Base-by-base conservation (phyloP, 2,888 invertebrate species). In the Tipula unca region DNA sequence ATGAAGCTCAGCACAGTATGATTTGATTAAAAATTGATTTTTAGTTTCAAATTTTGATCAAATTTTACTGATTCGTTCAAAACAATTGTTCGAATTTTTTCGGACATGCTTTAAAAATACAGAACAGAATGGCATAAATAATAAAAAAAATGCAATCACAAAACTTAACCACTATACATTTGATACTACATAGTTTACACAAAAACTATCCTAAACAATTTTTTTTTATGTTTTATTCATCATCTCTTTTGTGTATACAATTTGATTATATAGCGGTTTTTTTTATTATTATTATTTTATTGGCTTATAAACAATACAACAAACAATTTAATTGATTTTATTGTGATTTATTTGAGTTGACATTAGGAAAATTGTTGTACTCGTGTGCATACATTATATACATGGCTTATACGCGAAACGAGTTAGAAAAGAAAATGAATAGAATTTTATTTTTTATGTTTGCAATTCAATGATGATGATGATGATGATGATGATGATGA, bases 311-410 rank as follows among this genome's bases (percentile, higher is more conserved):
- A 69, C 69, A 69, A 69, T 69, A 25, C 25, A 69, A 69, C 69
- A 69, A 69, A 69, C 69, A 69, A 69, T 69, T 69, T 69, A 69
- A 69, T 69, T 69, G 69, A 69, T 69, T 25, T 69, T 69, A 69
- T 69, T 69, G 69, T 69, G 69, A 69, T 69, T 69, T 69, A 69
- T 69, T 69, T 69, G 69, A 69, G 69, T 69, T 69, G 69, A 69
- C 69, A 69, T 69, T 69, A 69, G 69, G 69, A 69, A 69, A 69
- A 69, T 69, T 48, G 48, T 48, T 48, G 48, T 10, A 32, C 0
- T 5, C n/a, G n/a, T n/a, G n/a, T n/a, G n/a, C n/a, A n/a, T n/a
- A n/a, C n/a, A n/a, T n/a, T n/a, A n/a, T n/a, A n/a, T n/a, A n/a
- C n/a, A n/a, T n/a, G n/a, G n/a, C n/a, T 17, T 13, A 10, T 69